phyloP scores from a whole-genome alignment of 2,797 vertebrate species.

The Eleutherodactylus coqui region DNA sequence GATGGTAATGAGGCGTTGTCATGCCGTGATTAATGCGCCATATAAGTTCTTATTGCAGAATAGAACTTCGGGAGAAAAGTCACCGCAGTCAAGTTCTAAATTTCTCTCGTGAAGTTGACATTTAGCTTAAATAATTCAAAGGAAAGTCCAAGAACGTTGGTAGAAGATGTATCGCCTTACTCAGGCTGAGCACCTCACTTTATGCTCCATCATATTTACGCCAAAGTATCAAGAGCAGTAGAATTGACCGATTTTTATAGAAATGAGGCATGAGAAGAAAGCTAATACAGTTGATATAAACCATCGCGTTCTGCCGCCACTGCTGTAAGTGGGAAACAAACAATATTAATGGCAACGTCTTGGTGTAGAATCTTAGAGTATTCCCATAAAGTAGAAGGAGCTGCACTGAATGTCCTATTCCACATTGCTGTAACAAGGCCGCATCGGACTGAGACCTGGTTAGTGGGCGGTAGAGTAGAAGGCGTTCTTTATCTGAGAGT shows the following conservation, averaged over 20 bases:
- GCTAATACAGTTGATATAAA: neutral
- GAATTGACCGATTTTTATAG: neutral
- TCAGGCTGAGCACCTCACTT: neutral
- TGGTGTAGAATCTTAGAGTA: neutral
- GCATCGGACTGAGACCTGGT: neutral
- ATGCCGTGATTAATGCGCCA: neutral
- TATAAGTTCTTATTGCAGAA: neutral
- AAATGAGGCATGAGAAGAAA: neutral
- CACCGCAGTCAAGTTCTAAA: neutral
- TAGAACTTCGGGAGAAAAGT: neutral
- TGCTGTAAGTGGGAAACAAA: neutral
- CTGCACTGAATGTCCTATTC: neutral
- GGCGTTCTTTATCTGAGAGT: no score
- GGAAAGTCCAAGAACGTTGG: neutral
- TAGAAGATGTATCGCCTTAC: neutral
- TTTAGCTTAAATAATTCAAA: neutral
- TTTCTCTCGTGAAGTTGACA: neutral
- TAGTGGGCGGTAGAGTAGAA: neutral
- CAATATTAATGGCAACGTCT: neutral
- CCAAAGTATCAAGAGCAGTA: neutral
- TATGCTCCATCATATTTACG: neutral
- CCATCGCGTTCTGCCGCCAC: neutral
- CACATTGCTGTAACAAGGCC: neutral
- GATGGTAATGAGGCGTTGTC: conserved; percentile 22
- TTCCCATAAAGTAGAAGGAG: neutral